These are phyloP conservation scores for Pristionchus arcanus DNA, from an alignment of 2,888 invertebrate species.

Conservation along the genomic window DNA sequence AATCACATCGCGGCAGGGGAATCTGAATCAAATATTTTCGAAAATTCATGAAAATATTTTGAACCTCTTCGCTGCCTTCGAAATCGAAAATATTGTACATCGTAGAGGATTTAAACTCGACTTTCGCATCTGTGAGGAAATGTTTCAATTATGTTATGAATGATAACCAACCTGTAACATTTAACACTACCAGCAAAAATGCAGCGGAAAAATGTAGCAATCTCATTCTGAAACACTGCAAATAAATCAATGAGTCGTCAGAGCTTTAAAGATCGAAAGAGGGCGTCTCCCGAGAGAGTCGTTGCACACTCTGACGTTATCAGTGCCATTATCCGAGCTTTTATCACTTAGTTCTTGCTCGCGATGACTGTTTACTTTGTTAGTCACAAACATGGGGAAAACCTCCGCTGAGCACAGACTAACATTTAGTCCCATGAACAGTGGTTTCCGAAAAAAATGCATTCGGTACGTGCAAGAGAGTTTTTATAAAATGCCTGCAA, in stretches of 20 bases:
- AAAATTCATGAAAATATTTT: neutral
- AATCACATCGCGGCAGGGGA: neutral
- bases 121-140: neutral
- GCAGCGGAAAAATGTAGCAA: neutral
- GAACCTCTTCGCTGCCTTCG: neutral
- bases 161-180: neutral
- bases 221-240: neutral
- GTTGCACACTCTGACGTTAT: neutral
- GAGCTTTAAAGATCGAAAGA: neutral
- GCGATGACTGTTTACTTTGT: neutral
- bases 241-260: neutral
- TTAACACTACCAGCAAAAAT: neutral
- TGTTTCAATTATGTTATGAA: neutral
- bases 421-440: too few relatives aligned
- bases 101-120: neutral
- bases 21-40: neutral
- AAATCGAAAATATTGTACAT: conserved; percentile 26
- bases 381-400: neutral
- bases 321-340: neutral
- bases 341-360: neutral
- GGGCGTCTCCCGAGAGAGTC: neutral
- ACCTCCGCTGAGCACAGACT: too few relatives aligned
- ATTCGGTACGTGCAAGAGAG: too few relatives aligned
- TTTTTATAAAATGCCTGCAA: too few relatives aligned
- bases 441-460: too few relatives aligned